Base-by-base conservation (phyloP, 2,797 vertebrate genomes). In the Notolabrus celidotus region DNA sequence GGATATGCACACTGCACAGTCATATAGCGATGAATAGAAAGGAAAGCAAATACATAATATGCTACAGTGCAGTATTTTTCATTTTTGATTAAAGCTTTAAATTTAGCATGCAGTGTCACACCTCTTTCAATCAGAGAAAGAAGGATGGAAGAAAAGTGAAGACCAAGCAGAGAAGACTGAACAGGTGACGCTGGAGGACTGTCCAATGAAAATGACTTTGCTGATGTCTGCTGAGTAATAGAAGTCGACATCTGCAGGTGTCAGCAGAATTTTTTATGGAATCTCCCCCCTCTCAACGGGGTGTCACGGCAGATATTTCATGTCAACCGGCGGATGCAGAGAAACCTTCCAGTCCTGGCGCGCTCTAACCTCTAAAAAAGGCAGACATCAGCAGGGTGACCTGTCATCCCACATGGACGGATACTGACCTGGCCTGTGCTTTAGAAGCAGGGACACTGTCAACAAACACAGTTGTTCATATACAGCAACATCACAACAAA, bases 251-350 rank as follows among this genome's bases (percentile, higher is more conserved):
- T 88, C 69, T 84, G 50, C 45, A 51, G 65, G 80, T 74, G 66
- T 94, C 92, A 93, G 93, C 92, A 78, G 74, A 83, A 80, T 89
- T 68, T 90, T 84, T 90, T 88, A 87, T 90, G 84, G 86, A 88
- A 85, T 79, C 70, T 41, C 71, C 71, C 63, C 54, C 67, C 79
- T 74, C 79, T 84, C 83, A 25, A 66, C 62, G 20, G 75, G 85
- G 85, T 87, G 90, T 92, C 89, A 92, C 51, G 11, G 72, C 80
- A 85, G 88, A 93, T 87, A 85, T 89, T 89, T 92, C 83, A 90
- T 78, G 77, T 89, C 83, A 84, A 60, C 36, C 42, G 27, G 66
- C 65, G 51, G 85, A 90, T 31, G 78, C 79, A 58, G 83, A 65
- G 64, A 83, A 67, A 71, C 73, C 67, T 71, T 76, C 47, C 62